Conservation (phyloP, 2,113 vertebrate genomes). For the Hippolais icterina region DNA sequence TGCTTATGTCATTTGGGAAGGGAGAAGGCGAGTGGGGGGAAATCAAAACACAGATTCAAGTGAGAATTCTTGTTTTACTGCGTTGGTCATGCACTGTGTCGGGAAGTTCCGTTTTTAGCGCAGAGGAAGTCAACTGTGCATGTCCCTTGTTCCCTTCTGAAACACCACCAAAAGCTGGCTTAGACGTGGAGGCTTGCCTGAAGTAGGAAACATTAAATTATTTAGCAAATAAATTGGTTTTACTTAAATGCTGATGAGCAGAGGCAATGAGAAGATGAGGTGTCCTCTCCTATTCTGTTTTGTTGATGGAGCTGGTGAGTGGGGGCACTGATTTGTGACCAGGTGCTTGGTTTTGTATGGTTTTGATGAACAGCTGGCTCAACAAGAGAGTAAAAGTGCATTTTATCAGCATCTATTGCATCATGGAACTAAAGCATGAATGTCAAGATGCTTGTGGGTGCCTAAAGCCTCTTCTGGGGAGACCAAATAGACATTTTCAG, state of each 20-base stretch:
- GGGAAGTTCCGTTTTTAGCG: not conserved
- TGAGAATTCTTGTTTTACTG: not conserved
- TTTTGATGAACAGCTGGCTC: not conserved
- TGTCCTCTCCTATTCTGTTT: not conserved
- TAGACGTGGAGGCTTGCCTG: not conserved
- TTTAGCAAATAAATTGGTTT: not conserved
- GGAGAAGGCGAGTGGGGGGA: not conserved
- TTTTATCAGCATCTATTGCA: not conserved
- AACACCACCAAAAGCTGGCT: not conserved
- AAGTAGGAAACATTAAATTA: not conserved
- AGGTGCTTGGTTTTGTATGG: not conserved
- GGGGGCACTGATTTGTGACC: not conserved
- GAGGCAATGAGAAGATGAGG: not conserved
- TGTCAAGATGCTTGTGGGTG: not conserved
- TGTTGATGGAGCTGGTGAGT: not conserved
- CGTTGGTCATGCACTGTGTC: not conserved
- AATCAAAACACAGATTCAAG: not conserved
- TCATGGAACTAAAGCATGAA: not conserved
- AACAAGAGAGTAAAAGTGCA: not conserved
- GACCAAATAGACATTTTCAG: not conserved
- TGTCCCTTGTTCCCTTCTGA: not conserved
- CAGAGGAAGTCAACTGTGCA: not conserved
- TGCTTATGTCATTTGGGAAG: not conserved
- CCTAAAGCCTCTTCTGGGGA: conserved; percentile 5
- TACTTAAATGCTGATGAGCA: not conserved